phyloP scores from a whole-genome alignment of 2,797 vertebrate genomes.

The Sebastes hubbsi region DNA sequence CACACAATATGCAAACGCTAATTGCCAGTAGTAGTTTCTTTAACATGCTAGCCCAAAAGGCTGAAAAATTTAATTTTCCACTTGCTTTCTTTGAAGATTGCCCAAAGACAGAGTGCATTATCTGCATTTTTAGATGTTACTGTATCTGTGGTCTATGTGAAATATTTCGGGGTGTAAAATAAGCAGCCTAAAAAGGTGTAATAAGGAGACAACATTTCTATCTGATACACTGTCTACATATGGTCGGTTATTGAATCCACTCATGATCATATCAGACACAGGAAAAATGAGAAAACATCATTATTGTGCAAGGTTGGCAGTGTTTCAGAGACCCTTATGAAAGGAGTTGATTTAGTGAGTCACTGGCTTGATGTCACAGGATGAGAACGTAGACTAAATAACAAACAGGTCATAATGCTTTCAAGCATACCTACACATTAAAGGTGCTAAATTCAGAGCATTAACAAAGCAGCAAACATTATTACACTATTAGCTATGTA shows the following conservation, averaged over 20 bases:
- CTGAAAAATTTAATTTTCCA: neutral
- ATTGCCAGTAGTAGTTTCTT: neutral
- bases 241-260: neutral
- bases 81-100: neutral
- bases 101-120: neutral
- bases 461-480: too few relatives aligned
- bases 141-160: neutral
- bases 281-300: neutral
- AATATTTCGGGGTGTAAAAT: neutral
- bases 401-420: too few relatives aligned
- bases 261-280: neutral
- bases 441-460: too few relatives aligned
- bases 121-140: neutral
- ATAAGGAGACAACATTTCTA: neutral
- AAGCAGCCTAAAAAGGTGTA: neutral
- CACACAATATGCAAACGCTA: neutral
- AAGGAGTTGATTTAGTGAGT: too few relatives aligned
- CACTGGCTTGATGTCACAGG: too few relatives aligned
- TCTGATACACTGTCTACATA: neutral
- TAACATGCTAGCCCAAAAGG: neutral
- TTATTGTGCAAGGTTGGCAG: neutral
- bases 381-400: too few relatives aligned
- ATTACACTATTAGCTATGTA: accelerated
- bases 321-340: too few relatives aligned
- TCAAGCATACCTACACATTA: accelerated